A percentile compares a stretch with the other conserved stretches of the same genome.
Conservation (phyloP, 2,888 invertebrate genomes). For the Acleris sparsana region DNA sequence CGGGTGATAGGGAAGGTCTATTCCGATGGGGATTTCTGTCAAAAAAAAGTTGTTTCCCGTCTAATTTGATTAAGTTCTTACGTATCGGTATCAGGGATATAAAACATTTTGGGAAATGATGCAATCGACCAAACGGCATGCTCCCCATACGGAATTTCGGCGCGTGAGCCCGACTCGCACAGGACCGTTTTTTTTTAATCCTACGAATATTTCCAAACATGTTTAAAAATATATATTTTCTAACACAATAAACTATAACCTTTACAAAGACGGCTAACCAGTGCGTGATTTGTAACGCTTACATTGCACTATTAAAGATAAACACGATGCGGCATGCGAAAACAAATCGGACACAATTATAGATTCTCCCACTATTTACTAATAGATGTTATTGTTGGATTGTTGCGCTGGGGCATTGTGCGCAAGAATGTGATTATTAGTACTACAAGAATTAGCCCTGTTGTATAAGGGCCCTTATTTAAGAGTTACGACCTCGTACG, state of each 20-base stretch:
- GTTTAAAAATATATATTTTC: too few species aligned
- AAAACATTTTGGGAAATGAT: too few species aligned
- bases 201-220: too few species aligned
- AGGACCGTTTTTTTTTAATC: too few species aligned
- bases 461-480: slow-evolving; percentile 31
- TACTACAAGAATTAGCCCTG: slow-evolving; percentile 24
- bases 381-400: slow-evolving; percentile 20
- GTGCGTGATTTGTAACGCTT: slow-evolving; percentile 21
- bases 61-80: too few species aligned
- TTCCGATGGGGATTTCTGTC: too few species aligned
- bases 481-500: slow-evolving; percentile 13
- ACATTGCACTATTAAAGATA: slow-evolving; percentile 33
- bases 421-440: slow-evolving; percentile 13
- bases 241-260: background rate
- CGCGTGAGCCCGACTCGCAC: too few species aligned
- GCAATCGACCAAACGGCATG: too few species aligned
- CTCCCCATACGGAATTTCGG: too few species aligned
- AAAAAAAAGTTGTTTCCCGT: too few species aligned
- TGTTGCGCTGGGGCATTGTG: slow-evolving; percentile 16
- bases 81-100: too few species aligned
- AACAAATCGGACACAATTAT: slow-evolving; percentile 27
- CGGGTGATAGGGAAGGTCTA: too few species aligned
- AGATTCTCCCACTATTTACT: slow-evolving; percentile 25
- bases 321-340: slow-evolving; percentile 24
- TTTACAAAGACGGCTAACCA: background rate